Conservation (phyloP, 92 coral and sea anemone genomes). For the Epizoanthus rinbou region DNA sequence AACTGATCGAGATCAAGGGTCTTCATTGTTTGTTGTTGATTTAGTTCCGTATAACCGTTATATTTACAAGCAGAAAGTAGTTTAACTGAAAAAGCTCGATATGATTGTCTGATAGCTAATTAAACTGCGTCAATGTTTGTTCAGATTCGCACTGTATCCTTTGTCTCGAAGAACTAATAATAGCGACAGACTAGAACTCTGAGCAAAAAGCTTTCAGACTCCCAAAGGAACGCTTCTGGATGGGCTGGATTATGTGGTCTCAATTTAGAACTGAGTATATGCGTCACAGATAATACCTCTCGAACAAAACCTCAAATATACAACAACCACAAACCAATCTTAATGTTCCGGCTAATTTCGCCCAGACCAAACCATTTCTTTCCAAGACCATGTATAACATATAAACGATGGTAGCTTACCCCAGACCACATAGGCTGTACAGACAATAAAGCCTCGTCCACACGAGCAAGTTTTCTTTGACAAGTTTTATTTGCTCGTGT, state of each 20-base stretch:
- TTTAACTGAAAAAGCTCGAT: too few species aligned
- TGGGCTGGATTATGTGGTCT: background rate
- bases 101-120: background rate
- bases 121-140: conserved; percentile 19
- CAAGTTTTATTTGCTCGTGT: too few species aligned
- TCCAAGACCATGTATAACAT: background rate
- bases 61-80: too few species aligned
- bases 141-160: background rate
- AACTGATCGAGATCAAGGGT: too few species aligned
- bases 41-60: too few species aligned
- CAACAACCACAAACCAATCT: background rate
- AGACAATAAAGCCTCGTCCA: too few species aligned
- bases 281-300: background rate
- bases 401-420: too few species aligned
- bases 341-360: background rate
- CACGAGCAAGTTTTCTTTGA: too few species aligned
- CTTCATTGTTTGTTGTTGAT: too few species aligned
- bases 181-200: background rate
- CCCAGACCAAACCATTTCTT: background rate
- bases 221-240: conserved; percentile 7
- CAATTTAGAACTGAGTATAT: background rate
- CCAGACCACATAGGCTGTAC: too few species aligned
- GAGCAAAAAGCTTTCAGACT: background rate
- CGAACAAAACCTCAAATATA: background rate
- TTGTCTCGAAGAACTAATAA: background rate